Evolutionary conservation across 2,113 vertebrate genomes (phyloP), one percentile per base, ranked within the genome.

Genomic region (Pygoscelis adeliae): DNA sequence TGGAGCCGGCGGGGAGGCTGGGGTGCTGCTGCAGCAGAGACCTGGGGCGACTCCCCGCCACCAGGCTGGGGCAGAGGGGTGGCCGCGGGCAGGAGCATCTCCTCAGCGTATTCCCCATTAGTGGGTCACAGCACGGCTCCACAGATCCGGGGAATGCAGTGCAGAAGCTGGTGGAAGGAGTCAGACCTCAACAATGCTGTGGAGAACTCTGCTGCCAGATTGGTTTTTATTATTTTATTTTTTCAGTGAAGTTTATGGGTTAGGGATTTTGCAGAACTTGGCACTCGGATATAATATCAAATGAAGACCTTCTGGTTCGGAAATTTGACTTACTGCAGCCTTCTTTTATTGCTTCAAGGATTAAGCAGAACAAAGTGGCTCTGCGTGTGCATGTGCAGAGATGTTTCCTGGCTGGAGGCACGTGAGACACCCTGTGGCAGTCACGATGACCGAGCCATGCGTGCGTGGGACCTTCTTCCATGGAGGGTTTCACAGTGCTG

Each of bases 271-370:
- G 93, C 96, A 96, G 93, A 82, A 89, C 89, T 97, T 97, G 97
- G 97, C 96, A 20, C 74, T 73, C 10, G 9, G 70, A 46, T 87
- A 29, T 80, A 71, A 78, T 82, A 93, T 91, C 94, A 96, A 97
- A 96, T 94, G 92, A 96, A 73, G 97, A 95, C 95, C 97, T 97
- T 97, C 93, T 96, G 97, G 83, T 95, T 97, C 67, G 88, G 95
- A 97, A 97, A 97, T 96, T 50, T 91, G 94, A 78, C 95, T 90
- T 92, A 94, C 80, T 26, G 90, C 97, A 86, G 91, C 76, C 76
- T 65, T 29, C 80, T 96, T 97, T 97, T 96, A 95, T 94, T 95
- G 95, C 95, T 70, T 79, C 77, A 52, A 62, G 93, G 93, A 96
- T 78, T 73, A 88, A 42, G 90, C 78, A 96, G 95, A 93, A 91